Evolutionary conservation across 1,140 invertebrate species (phyloP).

Genomic region (Heliothis subflexa): DNA sequence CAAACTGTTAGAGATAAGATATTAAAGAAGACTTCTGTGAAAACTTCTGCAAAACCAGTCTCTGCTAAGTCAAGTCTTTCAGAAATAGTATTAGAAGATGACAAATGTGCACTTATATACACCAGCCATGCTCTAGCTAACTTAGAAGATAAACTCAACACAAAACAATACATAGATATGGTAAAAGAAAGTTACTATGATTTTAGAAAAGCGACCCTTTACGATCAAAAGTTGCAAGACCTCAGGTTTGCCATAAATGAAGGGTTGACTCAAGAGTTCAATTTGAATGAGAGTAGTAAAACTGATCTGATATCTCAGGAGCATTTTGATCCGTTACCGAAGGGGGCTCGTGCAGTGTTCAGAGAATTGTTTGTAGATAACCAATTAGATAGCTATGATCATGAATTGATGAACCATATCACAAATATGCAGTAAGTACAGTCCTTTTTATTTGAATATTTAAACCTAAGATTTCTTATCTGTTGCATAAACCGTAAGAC

Average conservation of each 20-base stretch:
- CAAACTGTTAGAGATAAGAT: conserved; percentile 78
- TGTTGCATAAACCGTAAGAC: neutral
- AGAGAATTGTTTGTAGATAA: conserved; percentile 76
- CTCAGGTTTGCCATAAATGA: conserved; percentile 84
- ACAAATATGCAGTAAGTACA: conserved; percentile 77
- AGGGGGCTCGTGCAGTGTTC: conserved; percentile 78
- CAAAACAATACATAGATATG: conserved; percentile 75
- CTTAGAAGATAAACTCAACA: conserved; percentile 75
- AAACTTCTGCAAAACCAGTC: neutral
- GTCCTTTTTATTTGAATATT: neutral
- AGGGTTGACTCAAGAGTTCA: conserved; percentile 79
- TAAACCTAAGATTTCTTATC: too few species aligned
- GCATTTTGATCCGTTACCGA: conserved; percentile 55
- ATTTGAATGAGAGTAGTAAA: conserved; percentile 56
- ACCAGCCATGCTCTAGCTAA: conserved; percentile 74
- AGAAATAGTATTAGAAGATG: conserved; percentile 75
- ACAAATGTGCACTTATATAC: conserved; percentile 81
- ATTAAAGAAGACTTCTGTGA: conserved; percentile 67
- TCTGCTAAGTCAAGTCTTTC: conserved; percentile 30
- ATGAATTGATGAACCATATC: conserved; percentile 74
- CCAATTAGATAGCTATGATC: conserved; percentile 76
- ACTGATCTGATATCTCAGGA: conserved; percentile 12
- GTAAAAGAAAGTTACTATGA: conserved; percentile 85
- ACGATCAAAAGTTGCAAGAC: conserved; percentile 82
- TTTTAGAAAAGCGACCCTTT: conserved; percentile 82